Percentiles rank a stretch among this genome's conserved stretches.
Evolutionary conservation across 2,888 invertebrate species (phyloP).

Genomic region (Blastobasis lacticolella): DNA sequence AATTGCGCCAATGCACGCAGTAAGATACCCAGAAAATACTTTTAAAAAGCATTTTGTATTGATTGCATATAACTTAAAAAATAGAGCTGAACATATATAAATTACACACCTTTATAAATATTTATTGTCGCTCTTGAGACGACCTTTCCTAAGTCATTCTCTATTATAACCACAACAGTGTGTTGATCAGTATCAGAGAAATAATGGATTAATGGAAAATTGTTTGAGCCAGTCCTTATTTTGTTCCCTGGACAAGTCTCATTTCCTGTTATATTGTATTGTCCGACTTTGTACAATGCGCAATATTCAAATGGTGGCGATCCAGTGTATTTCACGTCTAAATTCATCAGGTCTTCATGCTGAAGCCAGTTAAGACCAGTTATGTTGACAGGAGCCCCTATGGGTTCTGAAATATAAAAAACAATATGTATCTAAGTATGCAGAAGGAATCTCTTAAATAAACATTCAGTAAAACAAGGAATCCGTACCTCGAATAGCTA

Average conservation of each 20-base stretch:
- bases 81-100: neutral
- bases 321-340: conserved; percentile 83
- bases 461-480: no score
- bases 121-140: conserved; percentile 83
- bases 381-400: conserved; percentile 77
- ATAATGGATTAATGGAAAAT: conserved; percentile 79
- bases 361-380: conserved; percentile 88
- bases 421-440: conserved; percentile 1
- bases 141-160: conserved; percentile 82
- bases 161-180: conserved; percentile 84
- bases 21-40: no score
- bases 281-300: conserved; percentile 75
- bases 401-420: conserved; percentile 75
- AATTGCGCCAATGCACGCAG: no score
- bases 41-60: no score
- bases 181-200: conserved; percentile 81
- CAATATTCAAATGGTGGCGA: conserved; percentile 84
- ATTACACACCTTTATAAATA: conserved; percentile 84
- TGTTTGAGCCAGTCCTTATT: conserved; percentile 57
- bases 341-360: conserved; percentile 83
- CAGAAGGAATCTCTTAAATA: neutral
- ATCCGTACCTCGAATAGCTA: conserved; percentile 78
- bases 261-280: conserved; percentile 82
- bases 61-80: no score
- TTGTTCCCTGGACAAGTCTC: conserved; percentile 76